Evolutionary conservation across 1,140 invertebrate genomes (phyloP).

Genomic region (Polypedilum vanderplanki): DNA sequence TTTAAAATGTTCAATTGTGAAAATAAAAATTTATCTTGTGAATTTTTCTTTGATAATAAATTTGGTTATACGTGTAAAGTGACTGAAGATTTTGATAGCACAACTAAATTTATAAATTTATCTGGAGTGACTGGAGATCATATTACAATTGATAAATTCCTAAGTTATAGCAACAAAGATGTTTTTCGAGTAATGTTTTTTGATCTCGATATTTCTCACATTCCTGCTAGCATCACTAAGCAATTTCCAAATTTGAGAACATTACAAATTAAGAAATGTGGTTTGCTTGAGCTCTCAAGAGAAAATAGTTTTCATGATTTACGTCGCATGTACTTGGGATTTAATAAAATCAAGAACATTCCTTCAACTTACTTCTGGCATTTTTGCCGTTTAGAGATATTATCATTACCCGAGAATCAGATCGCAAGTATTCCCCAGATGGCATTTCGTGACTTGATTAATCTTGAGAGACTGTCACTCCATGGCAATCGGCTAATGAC

Average conservation of each 20-base stretch:
- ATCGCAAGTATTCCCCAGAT: not conserved
- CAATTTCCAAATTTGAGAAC: not conserved
- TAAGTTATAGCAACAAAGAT: not conserved
- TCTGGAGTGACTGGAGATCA: not conserved
- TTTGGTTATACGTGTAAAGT: not conserved
- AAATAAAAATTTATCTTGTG: not conserved
- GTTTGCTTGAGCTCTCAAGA: not conserved
- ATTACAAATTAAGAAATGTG: not conserved
- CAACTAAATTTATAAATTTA: not conserved
- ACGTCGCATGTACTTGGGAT: not conserved
- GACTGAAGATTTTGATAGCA: not conserved
- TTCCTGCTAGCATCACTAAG: not conserved
- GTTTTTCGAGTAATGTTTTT: not conserved
- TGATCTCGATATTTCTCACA: not conserved
- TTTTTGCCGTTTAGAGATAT: not conserved
- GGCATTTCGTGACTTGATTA: conserved; percentile 16
- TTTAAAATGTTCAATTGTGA: not conserved
- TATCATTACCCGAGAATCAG: not conserved
- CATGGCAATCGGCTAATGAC: not conserved
- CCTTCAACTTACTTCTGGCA: not conserved
- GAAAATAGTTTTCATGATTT: not conserved
- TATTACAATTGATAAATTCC: not conserved
- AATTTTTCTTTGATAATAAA: not conserved
- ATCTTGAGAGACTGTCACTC: not conserved
- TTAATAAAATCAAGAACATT: not conserved